These are phyloP conservation scores for Pipistrellus pygmaeus DNA, from an alignment of 2,797 vertebrate genomes.

Conservation along the genomic window DNA sequence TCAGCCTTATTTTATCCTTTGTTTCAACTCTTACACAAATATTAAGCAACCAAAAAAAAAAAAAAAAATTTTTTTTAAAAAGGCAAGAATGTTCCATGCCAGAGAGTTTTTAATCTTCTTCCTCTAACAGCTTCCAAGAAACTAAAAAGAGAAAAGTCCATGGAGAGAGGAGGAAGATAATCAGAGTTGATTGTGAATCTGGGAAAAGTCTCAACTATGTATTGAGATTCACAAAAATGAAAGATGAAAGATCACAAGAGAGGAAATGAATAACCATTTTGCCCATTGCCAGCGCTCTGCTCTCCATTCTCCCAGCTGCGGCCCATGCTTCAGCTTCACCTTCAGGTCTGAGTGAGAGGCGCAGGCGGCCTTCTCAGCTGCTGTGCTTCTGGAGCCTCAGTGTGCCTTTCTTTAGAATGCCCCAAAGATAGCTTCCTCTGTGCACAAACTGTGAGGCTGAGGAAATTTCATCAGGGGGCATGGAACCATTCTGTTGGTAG, in stretches of 20 bases:
- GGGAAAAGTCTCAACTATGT: conserved; percentile 84
- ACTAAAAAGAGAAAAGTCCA: conserved; percentile 77
- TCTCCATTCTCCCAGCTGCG: conserved; percentile 85
- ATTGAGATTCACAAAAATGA: conserved; percentile 81
- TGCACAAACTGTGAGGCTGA: conserved; percentile 68
- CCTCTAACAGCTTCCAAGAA: conserved; percentile 81
- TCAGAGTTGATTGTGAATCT: conserved; percentile 83
- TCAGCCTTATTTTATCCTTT: conserved; percentile 59
- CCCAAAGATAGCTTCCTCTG: conserved; percentile 78
- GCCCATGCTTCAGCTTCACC: conserved; percentile 81
- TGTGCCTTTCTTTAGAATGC: conserved; percentile 73
- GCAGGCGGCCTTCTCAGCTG: conserved; percentile 76
- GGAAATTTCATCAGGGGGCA: conserved; percentile 57
- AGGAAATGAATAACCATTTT: conserved; percentile 86
- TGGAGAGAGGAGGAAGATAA: conserved; percentile 82
- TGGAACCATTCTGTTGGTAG: conserved; percentile 45
- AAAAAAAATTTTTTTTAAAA: neutral
- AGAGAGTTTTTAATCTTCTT: conserved; percentile 85
- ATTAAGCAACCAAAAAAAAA: conserved; percentile 59
- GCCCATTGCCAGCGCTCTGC: conserved; percentile 82
- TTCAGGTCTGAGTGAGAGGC: conserved; percentile 79
- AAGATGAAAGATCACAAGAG: conserved; percentile 81
- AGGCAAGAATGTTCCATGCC: conserved; percentile 70
- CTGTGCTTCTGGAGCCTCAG: conserved; percentile 63
- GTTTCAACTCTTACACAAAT: conserved; percentile 69